Evolutionary conservation across 2,888 invertebrate genomes (phyloP), one percentile per base, ranked within the genome.

Genomic region (Dolomedes plantarius): DNA sequence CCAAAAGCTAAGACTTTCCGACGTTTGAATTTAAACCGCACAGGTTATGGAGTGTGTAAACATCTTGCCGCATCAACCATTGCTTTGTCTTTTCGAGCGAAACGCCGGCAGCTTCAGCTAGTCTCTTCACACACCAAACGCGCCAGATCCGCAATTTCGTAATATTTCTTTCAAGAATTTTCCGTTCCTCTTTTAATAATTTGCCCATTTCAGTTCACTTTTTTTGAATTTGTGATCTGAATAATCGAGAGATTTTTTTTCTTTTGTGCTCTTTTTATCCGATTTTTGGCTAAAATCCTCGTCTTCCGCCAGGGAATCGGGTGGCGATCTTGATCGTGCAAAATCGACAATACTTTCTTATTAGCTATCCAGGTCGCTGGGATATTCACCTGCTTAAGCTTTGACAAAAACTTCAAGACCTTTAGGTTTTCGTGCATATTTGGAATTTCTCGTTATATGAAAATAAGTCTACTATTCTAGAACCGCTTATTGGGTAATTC

Each of bases 391-490:
- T 74, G 68, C 36, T 16, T 2, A 3, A 6, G 68, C 69, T 27
- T 32, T 32, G 27, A 81, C n/a, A 68, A 81, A 81, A 11, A 0
- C 32, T n/a, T 27, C 39, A 9, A 31, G 62, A 69, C 75, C 36
- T 5, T 1, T 0, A 0, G 81, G 74, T 16, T 67, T 74, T 1
- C 3, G 2, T 36, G 7, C 13, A 31, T 0, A 27, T 74, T 80
- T 74, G 31, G 29, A 9, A 36, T 56, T 82, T 36, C 69, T 28
- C 19, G 75, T 31, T 27, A 75, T 5, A 16, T 82, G 69, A 68
- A 23, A 75, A 56, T 5, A 62, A 69, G 62, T 75, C 75, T 0
- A 31, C 75, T 23, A 69, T 41, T 16, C 27, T 36, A 1, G 62
- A 69, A 28, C 27, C n/a, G 41, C 64, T 50, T 9, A 81, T 11